Base-by-base conservation (phyloP, 2,113 vertebrate genomes). In the Petaurus breviceps region DNA sequence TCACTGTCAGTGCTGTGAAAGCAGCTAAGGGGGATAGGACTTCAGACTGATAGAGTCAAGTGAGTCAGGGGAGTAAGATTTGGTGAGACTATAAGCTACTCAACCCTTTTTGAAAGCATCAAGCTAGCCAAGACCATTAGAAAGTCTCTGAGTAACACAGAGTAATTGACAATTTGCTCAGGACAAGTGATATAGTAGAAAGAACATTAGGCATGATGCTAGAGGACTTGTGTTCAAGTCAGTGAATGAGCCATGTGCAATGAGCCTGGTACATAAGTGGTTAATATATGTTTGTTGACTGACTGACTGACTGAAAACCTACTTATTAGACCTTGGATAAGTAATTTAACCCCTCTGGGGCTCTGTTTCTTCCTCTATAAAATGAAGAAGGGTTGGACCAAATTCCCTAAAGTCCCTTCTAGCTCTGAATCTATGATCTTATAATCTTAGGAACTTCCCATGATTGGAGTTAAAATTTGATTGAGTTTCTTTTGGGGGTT, bases 401-500 rank as follows among this genome's bases (percentile, higher is more conserved):
- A 19, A 84, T 84, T 1, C 5, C 68, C 61, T 77, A 77, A 19
- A n/a, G 37, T 77, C 14, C 37, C 68, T 77, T 77, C 37, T 77
- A n/a, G 16, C 6, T 77, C 14, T n/a, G 68, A n/a, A 43, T 84
- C 37, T 22, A 84, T n/a, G 68, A 84, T 84, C 19, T n/a, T 23
- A 1, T 43, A 43, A 84, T 23, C 37, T 23, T 43, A 43, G n/a
- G 19, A 22, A 23, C 3, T 68, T 52, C 24, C 37, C 7, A 28
- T 55, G 68, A 84, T 24, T 24, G 96, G 5, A 47, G 90, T 93
- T 95, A 57, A 96, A 94, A 19, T 52, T 0, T 0, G 91, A 16
- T 90, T n/a, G 22, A 1, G 26, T 95, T 57, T 90, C 46, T 94
- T 31, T 92, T 94, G 98, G 77, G 98, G 89, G 97, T 95, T 99